Evolutionary conservation across 2,797 vertebrate species (phyloP), one percentile per base, ranked within the genome.

Genomic region (Erithacus rubecula): DNA sequence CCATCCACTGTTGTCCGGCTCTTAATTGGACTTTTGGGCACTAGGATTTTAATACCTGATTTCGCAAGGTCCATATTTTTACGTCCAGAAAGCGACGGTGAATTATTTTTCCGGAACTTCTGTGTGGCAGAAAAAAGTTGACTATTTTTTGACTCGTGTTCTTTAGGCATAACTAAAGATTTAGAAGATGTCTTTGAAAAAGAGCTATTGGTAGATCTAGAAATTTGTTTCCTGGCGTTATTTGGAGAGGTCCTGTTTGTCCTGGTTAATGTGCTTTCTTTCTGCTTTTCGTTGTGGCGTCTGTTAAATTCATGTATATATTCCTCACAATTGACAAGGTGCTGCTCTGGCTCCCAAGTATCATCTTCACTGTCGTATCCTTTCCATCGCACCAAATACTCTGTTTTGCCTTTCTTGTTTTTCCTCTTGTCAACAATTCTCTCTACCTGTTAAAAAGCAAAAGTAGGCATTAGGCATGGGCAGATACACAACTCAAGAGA

Each of bases 1-100:
- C 98, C 98, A 75, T 99, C 99, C 0, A 98, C 97, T 32, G 99
- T 96, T 68, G 97, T 98, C 51, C 98, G 98, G 93, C 97, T 98
- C 96, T 99, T 99, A 98, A 99, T 98, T 11, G 99, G 99, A 92
- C 99, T 99, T 97, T 98, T 99, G n/a, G 99, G 99, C 89, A 99
- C 99, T 72, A 99, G 98, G 82, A 99, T 99, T 98, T 99, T 99
- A 82, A 99, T 99, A 58, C 99, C 99, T 16, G 98, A 99, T 96
- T 98, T 99, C 51, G 98, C 97, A 58, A 99, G 98, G 97, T 99
- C 99, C 98, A 99, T 98, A 46, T 98, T 98, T 95, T 98, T 99
- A 86, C 99, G 98, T 58, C 98, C 95, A 1, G 98, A 96, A 85
- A 98, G 96, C 9, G 97, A 90, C 1, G 98, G 97, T 20, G 98